Evolutionary conservation across 2,888 invertebrate species (phyloP).

Genomic region (Dasysyrphus albostriatus): DNA sequence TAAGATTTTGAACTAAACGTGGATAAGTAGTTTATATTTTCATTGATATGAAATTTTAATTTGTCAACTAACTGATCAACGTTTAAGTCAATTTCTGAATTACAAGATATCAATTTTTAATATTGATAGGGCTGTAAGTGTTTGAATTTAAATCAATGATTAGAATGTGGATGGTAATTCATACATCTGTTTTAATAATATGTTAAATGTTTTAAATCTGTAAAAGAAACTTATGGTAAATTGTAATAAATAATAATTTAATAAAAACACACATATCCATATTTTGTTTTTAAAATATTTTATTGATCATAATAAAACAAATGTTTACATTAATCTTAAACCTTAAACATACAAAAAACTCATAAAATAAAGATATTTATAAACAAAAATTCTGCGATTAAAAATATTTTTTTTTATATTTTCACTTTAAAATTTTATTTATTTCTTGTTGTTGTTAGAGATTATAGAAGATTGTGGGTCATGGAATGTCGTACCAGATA

Average conservation of each 20-base stretch:
- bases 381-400: conserved; percentile 68
- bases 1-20: no score
- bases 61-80: no score
- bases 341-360: conserved; percentile 4
- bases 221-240: conserved; percentile 14
- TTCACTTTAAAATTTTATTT: conserved; percentile 60
- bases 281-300: conserved; percentile 52
- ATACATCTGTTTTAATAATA: no score
- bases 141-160: no score
- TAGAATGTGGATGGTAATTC: no score
- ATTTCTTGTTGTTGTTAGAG: conserved; percentile 47
- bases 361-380: not conserved
- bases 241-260: conserved; percentile 37
- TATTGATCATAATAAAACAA: conserved; percentile 60
- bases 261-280: conserved; percentile 54
- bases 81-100: no score
- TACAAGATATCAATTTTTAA: no score
- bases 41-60: no score
- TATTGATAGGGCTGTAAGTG: no score
- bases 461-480: conserved; percentile 84
- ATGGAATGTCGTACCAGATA: conserved; percentile 99
- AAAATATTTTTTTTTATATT: conserved; percentile 14
- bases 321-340: conserved; percentile 37
- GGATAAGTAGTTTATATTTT: no score
- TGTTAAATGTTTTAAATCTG: not conserved